Evolutionary conservation across 2,888 invertebrate species (phyloP), one percentile per base, ranked within the genome.

Genomic region (Thymelicus sylvestris): DNA sequence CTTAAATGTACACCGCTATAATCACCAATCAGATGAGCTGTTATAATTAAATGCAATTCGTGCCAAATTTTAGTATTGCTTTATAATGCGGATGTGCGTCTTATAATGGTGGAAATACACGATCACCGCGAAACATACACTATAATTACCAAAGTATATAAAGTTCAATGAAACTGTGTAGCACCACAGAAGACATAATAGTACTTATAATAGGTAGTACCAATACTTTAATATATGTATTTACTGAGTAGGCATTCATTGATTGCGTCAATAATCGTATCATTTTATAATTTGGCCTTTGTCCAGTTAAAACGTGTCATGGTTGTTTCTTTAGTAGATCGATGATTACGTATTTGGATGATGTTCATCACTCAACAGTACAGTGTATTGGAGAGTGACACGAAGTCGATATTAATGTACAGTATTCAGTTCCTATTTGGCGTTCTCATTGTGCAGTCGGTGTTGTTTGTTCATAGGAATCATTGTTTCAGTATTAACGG

Each of bases 41-140:
- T 81, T 92, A 92, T 86, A 88, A 90, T 85, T 91, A 92, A 88
- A 86, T 76, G 79, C 76, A 84, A 81, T 79, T 82, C 77, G 86
- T 93, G 93, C 93, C 93, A 93, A 93, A 83, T 76, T 78, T 83
- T 81, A 75, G 75, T 76, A 77, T 74, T 74, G 74, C 76, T 76
- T 73, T 76, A 71, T 76, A 31, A 76, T 75, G 72, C 74, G 73
- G 76, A 74, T 75, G 76, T 71, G 73, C 61, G 74, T 73, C 50
- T 71, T 66, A 62, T 73, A 60, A 71, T 71, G 67, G 66, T 75
- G 74, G 74, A 78, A 78, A 75, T 76, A 73, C 65, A 31, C 65
- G 13, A 10, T 61, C 47, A 50, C 41, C 47, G 13, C 50, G 24
- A 57, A 44, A 47, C 31, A 66, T 47, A n/a, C 15, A 66, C 10